Evolutionary conservation across 2,888 invertebrate genomes (phyloP).

Genomic region (Euclidia mi): DNA sequence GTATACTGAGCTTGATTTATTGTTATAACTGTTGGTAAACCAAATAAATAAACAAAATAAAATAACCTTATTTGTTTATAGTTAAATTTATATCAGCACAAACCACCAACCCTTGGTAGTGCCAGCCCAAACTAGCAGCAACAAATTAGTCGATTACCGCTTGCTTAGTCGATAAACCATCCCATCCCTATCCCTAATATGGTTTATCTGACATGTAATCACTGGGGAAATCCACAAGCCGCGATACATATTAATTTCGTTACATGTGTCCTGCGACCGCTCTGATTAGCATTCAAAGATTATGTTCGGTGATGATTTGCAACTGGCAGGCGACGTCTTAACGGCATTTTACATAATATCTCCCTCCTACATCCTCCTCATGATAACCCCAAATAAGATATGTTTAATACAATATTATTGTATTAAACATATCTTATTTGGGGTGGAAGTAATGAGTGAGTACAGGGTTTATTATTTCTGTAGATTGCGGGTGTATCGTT

Average conservation of each 20-base stretch:
- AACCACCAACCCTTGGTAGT: no score
- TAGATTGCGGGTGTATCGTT: neutral
- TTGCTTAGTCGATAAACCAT: constrained; percentile 10
- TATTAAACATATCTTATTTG: neutral
- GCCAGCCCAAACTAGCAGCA: neutral
- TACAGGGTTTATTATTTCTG: neutral
- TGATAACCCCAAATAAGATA: no score
- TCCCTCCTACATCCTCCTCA: no score
- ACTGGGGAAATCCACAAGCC: constrained; percentile 61
- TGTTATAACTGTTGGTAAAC: no score
- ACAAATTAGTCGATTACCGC: constrained; percentile 4
- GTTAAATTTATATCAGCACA: no score
- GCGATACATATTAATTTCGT: constrained; percentile 62
- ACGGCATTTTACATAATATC: constrained; percentile 9
- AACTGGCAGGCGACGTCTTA: constrained; percentile 15
- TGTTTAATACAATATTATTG: no score
- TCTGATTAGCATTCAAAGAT: constrained; percentile 59
- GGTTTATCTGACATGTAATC: constrained; percentile 56
- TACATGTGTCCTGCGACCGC: constrained; percentile 46
- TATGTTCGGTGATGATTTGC: constrained; percentile 47
- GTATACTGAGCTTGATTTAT: no score
- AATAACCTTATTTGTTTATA: no score
- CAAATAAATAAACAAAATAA: no score
- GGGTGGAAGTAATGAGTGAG: constrained; percentile 12
- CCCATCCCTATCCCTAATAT: constrained; percentile 53